A percentile compares a stretch with the other conserved stretches of the same genome.
Conservation (phyloP, 2,113 vertebrate genomes). For the Brachionichthys hirsutus region DNA sequence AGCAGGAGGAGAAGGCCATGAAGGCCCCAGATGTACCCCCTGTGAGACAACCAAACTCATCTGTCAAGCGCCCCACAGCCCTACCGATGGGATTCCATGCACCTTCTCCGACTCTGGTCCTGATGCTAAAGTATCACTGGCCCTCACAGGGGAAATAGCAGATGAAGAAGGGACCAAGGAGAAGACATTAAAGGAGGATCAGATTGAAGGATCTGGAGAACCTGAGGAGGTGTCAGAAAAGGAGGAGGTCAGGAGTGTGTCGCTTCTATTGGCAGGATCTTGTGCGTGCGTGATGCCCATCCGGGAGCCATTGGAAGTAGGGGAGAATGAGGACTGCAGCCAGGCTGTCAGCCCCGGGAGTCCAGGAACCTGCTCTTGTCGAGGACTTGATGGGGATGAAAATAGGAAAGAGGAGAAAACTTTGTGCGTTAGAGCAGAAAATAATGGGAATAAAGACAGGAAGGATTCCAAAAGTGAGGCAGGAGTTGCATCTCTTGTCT, state of each 20-base stretch:
- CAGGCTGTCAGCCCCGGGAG: slow-evolving; percentile 82
- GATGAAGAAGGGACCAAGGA: slow-evolving; percentile 27
- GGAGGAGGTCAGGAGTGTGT: slow-evolving; percentile 42
- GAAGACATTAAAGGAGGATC: slow-evolving; percentile 18
- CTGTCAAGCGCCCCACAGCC: slow-evolving; percentile 48
- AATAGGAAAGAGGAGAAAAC: slow-evolving; percentile 28
- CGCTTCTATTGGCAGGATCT: slow-evolving; percentile 58
- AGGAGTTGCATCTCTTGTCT: slow-evolving; percentile 48
- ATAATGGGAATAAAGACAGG: slow-evolving; percentile 56
- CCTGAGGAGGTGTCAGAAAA: slow-evolving; percentile 66
- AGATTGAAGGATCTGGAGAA: slow-evolving; percentile 45
- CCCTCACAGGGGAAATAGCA: slow-evolving; percentile 22
- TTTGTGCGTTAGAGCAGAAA: not conserved
- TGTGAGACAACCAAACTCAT: slow-evolving; percentile 72
- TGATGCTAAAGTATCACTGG: slow-evolving; percentile 33
- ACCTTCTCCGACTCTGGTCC: slow-evolving; percentile 43
- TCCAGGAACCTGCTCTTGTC: slow-evolving; percentile 66
- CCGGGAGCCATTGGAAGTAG: slow-evolving; percentile 86
- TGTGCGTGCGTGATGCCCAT: slow-evolving; percentile 74
- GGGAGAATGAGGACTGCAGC: slow-evolving; percentile 91
- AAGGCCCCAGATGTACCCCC: slow-evolving; percentile 46
- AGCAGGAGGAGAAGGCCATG: slow-evolving; percentile 32
- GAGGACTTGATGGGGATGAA: slow-evolving; percentile 41
- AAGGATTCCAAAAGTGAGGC: slow-evolving; percentile 50
- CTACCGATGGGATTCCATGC: slow-evolving; percentile 36